A percentile compares a stretch with the other conserved stretches of the same genome.
Conservation (phyloP, 2,797 vertebrate genomes). For the Falco columbarius region DNA sequence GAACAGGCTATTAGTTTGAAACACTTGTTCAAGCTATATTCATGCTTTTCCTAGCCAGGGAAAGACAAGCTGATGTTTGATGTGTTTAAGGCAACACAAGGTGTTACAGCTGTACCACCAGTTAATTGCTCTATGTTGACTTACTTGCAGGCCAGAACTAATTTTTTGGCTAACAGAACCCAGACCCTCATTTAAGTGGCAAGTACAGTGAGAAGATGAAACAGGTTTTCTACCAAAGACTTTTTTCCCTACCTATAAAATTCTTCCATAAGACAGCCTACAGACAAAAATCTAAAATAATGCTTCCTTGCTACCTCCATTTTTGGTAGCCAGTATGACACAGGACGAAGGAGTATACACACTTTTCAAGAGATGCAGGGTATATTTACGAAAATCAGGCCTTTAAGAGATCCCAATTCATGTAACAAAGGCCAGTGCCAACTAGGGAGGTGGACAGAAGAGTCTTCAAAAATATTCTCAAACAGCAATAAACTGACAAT, state of each 20-base stretch:
- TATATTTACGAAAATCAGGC: background rate
- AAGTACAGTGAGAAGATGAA: background rate
- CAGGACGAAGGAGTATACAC: background rate
- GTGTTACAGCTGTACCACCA: background rate
- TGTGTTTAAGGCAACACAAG: background rate
- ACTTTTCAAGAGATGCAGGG: background rate
- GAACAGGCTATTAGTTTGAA: background rate
- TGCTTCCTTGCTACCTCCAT: background rate
- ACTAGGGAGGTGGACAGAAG: background rate
- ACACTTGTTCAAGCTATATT: background rate
- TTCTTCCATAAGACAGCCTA: background rate
- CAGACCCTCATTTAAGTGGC: fast-evolving
- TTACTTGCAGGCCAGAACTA: background rate
- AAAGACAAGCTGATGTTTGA: slow-evolving; percentile 6
- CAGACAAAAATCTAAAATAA: background rate
- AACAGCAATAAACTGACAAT: background rate
- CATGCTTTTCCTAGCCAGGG: background rate
- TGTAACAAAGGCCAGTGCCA: background rate
- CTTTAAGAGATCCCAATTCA: background rate
- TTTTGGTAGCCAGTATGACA: background rate
- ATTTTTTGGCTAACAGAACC: background rate
- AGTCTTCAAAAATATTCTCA: background rate
- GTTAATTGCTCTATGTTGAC: background rate
- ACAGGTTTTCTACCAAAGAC: background rate
- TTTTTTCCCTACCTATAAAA: background rate